A percentile compares a stretch with the other conserved stretches of the same genome.
phyloP scores from a whole-genome alignment of 2,888 invertebrate species.

The Nomada ruficornis region DNA sequence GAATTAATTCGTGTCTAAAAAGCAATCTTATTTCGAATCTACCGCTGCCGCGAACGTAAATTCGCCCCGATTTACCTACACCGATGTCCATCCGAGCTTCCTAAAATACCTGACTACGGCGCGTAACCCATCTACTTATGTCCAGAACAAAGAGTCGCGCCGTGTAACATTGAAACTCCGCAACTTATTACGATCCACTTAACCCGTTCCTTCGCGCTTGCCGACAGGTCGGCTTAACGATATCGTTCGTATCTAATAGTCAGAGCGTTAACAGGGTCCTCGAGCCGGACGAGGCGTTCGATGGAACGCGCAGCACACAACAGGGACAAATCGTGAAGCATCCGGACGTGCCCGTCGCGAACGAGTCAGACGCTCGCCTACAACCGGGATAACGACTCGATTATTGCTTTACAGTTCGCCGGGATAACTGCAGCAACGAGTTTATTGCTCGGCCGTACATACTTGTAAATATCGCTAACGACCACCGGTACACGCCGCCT shows the following conservation, averaged over 20 bases:
- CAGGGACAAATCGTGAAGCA: background rate
- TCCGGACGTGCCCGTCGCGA: slow-evolving; percentile 23
- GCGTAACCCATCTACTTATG: too few species aligned
- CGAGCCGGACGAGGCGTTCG: background rate
- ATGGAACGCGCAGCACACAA: background rate
- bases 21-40: too few species aligned
- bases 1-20: too few species aligned
- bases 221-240: background rate
- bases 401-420: slow-evolving; percentile 73
- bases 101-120: too few species aligned
- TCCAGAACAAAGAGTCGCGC: too few species aligned
- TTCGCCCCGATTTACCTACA: too few species aligned
- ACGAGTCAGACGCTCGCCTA: slow-evolving; percentile 59
- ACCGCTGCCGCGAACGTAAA: too few species aligned
- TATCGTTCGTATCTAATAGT: slow-evolving; percentile 1
- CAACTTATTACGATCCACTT: background rate
- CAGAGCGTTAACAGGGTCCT: background rate
- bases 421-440: slow-evolving; percentile 70
- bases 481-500: slow-evolving; percentile 65
- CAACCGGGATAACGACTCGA: slow-evolving; percentile 76
- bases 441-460: slow-evolving; percentile 68
- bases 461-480: slow-evolving; percentile 75
- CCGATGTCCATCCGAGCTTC: too few species aligned
- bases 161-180: background rate
- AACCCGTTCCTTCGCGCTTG: background rate